phyloP scores from a whole-genome alignment of 1,140 invertebrate genomes.

The Streblospio benedicti region DNA sequence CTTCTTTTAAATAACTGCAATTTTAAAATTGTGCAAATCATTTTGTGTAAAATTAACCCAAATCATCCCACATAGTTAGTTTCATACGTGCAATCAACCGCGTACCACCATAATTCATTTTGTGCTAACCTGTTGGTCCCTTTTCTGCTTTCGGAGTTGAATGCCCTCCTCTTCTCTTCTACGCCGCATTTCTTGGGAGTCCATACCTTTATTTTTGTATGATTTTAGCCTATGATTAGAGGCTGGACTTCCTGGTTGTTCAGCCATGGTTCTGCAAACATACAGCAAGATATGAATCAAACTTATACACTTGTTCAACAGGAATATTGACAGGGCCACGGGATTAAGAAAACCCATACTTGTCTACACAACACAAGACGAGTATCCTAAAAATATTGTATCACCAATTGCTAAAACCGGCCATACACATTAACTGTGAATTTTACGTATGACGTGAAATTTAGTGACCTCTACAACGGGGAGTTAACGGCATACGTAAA shows the following conservation, averaged over 20 bases:
- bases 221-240: constrained; percentile 69
- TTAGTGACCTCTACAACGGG: no score
- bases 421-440: no score
- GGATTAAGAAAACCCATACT: no score
- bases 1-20: constrained; percentile 70
- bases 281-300: no score
- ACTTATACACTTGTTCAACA: no score
- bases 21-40: constrained; percentile 48
- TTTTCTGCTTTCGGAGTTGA: constrained; percentile 87
- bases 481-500: no score
- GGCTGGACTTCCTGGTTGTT: constrained; percentile 18
- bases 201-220: constrained; percentile 88
- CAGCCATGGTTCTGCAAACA: no score
- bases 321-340: no score
- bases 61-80: background rate
- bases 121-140: constrained; percentile 57
- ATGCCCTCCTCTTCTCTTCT: constrained; percentile 92
- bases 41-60: constrained; percentile 43
- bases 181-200: constrained; percentile 81
- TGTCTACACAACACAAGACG: no score
- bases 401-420: no score
- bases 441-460: no score
- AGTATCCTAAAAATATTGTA: no score
- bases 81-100: background rate
- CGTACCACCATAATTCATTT: background rate